Conservation (phyloP, 2,888 invertebrate species). For the Stomorhina lunata region DNA sequence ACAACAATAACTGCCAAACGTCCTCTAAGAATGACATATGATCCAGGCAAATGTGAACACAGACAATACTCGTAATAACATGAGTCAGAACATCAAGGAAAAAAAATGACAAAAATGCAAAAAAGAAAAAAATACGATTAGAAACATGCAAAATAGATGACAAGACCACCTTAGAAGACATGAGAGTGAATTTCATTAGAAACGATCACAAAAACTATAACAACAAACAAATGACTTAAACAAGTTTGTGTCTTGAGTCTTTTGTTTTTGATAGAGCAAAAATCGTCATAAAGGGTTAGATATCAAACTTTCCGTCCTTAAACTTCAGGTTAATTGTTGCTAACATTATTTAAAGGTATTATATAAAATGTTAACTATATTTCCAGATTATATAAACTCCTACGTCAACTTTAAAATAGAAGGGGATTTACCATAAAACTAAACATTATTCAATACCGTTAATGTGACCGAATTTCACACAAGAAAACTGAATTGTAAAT, state of each 20-base stretch:
- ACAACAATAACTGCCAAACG: conserved; percentile 58
- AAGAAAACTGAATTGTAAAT: background rate
- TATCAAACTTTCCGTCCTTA: background rate
- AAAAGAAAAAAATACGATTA: conserved; percentile 28
- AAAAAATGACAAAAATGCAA: background rate
- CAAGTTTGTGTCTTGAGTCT: conserved; percentile 44
- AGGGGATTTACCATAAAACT: background rate
- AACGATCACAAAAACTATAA: conserved; percentile 17
- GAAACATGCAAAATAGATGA: conserved; percentile 64
- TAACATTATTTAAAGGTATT: background rate
- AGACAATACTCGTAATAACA: conserved; percentile 13
- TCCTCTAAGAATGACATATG: conserved; percentile 65
- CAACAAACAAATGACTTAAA: background rate
- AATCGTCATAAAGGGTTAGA: background rate
- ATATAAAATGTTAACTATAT: background rate
- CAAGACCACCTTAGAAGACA: conserved; percentile 61
- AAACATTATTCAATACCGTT: conserved; percentile 37
- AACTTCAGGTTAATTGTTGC: background rate
- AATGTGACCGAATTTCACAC: conserved; percentile 41
- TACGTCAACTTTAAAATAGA: background rate
- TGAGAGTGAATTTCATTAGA: conserved; percentile 56
- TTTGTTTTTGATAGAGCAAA: conserved; percentile 11
- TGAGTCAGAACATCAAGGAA: background rate
- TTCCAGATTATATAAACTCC: background rate
- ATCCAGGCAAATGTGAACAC: conserved; percentile 60